Base-by-base conservation (phyloP, 2,888 invertebrate species). In the Drosophila buzzatii region DNA sequence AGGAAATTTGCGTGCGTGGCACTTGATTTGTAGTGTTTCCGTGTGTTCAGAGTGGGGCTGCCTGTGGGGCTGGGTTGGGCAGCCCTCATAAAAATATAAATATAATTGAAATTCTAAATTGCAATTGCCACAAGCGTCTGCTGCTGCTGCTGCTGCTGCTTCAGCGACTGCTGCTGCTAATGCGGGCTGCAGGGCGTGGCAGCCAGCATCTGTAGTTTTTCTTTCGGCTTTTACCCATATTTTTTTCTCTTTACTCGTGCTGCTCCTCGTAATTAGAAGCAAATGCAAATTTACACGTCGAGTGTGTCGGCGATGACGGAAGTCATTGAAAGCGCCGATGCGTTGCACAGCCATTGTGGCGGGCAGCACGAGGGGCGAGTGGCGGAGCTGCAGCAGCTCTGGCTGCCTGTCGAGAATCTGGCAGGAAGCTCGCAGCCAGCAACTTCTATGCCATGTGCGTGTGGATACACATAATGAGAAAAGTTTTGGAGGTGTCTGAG, bases 51-150 rank as follows among this genome's bases (percentile, higher is more conserved):
- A 45, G 65, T 27, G n/a, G 10, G 31, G 23, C 45, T 16, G 3
- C 1, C 41, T n/a, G 20, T 18, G 33, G n/a, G 44, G 20, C 7
- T 18, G 44, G 65, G 51, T 44, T 18, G 35, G 37, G 41, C 45
- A 49, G 56, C 85, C 79, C 86, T 75, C 70, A 85, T 78, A 81
- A 78, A 81, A 76, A 78, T 79, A 81, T 85, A 85, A 82, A 85
- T 87, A 87, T 85, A 85, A 85, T 85, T 85, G 88, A 85, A 85
- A 76, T 87, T 85, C 83, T 82, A 82, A 87, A 85, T 82, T 85
- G 85, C 79, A 82, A 77, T 85, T 85, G 79, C 87, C 79, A 53
- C 71, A 69, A 79, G 82, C 70, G 62, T 37, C 70, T 52, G 60
- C 61, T 37, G 59, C 57, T 44, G n/a, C 42, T n/a, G 42, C 64